These are phyloP conservation scores for Trichopria drosophilae DNA, from an alignment of 2,888 invertebrate species.

Conservation along the genomic window DNA sequence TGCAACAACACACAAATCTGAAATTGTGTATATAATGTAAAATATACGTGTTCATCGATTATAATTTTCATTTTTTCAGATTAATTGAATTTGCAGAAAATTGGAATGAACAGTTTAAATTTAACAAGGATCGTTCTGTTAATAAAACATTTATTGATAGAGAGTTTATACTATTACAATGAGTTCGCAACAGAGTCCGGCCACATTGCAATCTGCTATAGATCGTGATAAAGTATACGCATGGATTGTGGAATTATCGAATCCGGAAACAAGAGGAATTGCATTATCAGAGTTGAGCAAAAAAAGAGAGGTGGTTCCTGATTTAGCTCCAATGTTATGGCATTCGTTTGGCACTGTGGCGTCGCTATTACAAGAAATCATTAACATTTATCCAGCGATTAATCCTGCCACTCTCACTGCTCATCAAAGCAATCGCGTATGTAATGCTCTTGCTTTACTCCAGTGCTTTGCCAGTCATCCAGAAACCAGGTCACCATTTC, in stretches of 20 bases:
- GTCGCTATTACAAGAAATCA: slow-evolving; percentile 93
- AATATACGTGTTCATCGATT: too few relatives aligned
- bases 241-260: slow-evolving; percentile 91
- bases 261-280: slow-evolving; percentile 92
- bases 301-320: slow-evolving; percentile 87
- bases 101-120: too few relatives aligned
- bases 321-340: slow-evolving; percentile 98
- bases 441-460: slow-evolving; percentile 95
- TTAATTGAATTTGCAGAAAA: too few relatives aligned
- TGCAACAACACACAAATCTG: too few relatives aligned
- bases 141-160: too few relatives aligned
- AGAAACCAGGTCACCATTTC: slow-evolving; percentile 94
- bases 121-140: too few relatives aligned
- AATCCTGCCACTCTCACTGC: slow-evolving; percentile 97
- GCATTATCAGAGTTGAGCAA: slow-evolving; percentile 94
- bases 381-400: slow-evolving; percentile 97
- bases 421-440: slow-evolving; percentile 97
- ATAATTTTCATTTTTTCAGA: too few relatives aligned
- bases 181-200: slow-evolving; percentile 79
- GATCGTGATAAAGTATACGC: slow-evolving; percentile 89
- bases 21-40: too few relatives aligned
- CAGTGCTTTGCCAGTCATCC: slow-evolving; percentile 99
- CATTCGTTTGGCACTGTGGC: slow-evolving; percentile 97
- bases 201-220: slow-evolving; percentile 69
- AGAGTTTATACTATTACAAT: too few relatives aligned